Evolutionary conservation across 2,888 invertebrate species (phyloP).

Genomic region (Apodemia mormo): DNA sequence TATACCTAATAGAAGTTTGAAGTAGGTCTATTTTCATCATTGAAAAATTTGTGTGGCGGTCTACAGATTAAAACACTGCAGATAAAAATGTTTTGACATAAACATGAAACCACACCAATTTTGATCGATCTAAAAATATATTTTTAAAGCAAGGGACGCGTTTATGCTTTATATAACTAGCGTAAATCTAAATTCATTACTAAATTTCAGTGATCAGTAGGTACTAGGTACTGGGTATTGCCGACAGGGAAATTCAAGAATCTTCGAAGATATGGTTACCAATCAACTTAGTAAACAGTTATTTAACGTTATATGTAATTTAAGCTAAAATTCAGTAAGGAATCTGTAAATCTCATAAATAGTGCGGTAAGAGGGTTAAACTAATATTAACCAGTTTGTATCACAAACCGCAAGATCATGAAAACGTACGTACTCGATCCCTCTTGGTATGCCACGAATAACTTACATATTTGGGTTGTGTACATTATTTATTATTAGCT

Average conservation of each 20-base stretch:
- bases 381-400: constrained; percentile 74
- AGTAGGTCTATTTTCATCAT: too few relatives aligned
- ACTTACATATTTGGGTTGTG: constrained; percentile 71
- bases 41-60: too few relatives aligned
- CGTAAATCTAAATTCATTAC: too few relatives aligned
- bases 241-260: not conserved
- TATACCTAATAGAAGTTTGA: too few relatives aligned
- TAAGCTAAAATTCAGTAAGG: constrained; percentile 42
- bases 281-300: not conserved
- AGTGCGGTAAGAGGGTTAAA: constrained; percentile 57
- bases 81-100: too few relatives aligned
- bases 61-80: too few relatives aligned
- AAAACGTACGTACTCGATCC: constrained; percentile 72
- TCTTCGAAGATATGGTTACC: not conserved
- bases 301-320: constrained; percentile 13
- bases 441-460: constrained; percentile 66
- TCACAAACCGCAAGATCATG: constrained; percentile 78
- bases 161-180: too few relatives aligned
- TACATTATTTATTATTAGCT: constrained; percentile 77
- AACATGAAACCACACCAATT: too few relatives aligned
- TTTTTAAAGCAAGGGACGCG: too few relatives aligned
- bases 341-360: constrained; percentile 63
- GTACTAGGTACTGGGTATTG: too few relatives aligned
- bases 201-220: too few relatives aligned
- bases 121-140: too few relatives aligned